Evolutionary conservation across 2,888 invertebrate species (phyloP).

Genomic region (Dorcus parallelipipedus): DNA sequence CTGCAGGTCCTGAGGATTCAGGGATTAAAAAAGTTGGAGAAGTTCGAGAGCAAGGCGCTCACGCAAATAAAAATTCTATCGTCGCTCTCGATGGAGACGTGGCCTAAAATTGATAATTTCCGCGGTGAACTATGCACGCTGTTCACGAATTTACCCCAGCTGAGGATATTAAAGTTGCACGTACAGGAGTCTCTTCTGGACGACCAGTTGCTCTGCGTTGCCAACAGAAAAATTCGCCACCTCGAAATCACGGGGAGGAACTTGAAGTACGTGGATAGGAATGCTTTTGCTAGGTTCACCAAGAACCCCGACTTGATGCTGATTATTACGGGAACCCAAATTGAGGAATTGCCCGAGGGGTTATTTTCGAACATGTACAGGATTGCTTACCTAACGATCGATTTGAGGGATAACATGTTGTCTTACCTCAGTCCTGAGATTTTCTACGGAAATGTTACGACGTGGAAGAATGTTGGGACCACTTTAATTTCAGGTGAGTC

Average conservation of each 20-base stretch:
- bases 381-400: slow-evolving; percentile 77
- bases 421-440: slow-evolving; percentile 76
- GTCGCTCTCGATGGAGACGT: slow-evolving; percentile 68
- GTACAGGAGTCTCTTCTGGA: slow-evolving; percentile 71
- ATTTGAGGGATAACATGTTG: slow-evolving; percentile 78
- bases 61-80: slow-evolving; percentile 69
- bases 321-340: slow-evolving; percentile 72
- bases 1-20: slow-evolving; percentile 73
- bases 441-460: slow-evolving; percentile 81
- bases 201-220: slow-evolving; percentile 72
- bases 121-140: slow-evolving; percentile 63
- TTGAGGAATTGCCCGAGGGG: slow-evolving; percentile 75
- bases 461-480: slow-evolving; percentile 85
- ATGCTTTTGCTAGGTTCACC: slow-evolving; percentile 72
- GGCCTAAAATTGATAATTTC: slow-evolving; percentile 68
- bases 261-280: slow-evolving; percentile 70
- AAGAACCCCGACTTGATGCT: slow-evolving; percentile 73
- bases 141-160: slow-evolving; percentile 66
- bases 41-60: slow-evolving; percentile 73
- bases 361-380: slow-evolving; percentile 74
- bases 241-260: slow-evolving; percentile 76
- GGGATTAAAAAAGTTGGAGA: slow-evolving; percentile 68
- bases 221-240: slow-evolving; percentile 74
- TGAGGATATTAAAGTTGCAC: slow-evolving; percentile 73
- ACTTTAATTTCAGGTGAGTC: slow-evolving; percentile 74